These are phyloP conservation scores for Neotoxoptera formosana DNA, from an alignment of 1,140 invertebrate species.

Conservation along the genomic window DNA sequence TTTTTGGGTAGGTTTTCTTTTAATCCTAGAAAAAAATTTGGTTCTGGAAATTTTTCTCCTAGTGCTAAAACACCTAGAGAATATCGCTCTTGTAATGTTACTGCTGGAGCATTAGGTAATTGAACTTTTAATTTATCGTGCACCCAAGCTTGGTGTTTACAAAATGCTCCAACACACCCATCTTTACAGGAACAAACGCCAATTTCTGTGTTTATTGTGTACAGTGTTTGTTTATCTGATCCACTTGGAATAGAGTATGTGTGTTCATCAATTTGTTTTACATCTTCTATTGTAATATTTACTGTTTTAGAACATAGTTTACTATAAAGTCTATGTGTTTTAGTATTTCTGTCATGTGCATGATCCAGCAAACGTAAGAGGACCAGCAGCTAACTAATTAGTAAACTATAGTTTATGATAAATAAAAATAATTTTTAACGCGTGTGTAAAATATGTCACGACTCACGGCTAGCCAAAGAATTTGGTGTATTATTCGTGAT, in stretches of 20 bases:
- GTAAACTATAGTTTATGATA: too few species aligned
- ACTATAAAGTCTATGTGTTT: not conserved
- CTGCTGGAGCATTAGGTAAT: not conserved
- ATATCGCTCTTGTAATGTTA: not conserved
- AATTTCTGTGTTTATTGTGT: not conserved
- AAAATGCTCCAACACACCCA: not conserved
- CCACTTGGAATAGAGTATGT: not conserved
- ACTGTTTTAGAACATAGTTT: not conserved
- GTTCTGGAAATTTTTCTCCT: not conserved
- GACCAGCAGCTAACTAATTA: too few species aligned
- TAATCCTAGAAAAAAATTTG: not conserved
- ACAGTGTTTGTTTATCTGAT: not conserved
- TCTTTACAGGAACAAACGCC: not conserved
- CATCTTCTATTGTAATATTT: not conserved
- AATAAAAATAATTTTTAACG: too few species aligned
- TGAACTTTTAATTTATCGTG: not conserved
- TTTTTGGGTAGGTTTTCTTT: not conserved
- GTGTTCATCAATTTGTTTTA: not conserved
- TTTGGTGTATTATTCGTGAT: too few species aligned
- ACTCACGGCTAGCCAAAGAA: too few species aligned
- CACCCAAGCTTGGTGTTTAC: constrained; percentile 9
- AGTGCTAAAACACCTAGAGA: not conserved
- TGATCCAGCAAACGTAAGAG: not conserved
- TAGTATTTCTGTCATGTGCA: not conserved
- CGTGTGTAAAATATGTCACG: too few species aligned